phyloP scores from a whole-genome alignment of 2,113 vertebrate species.

The Pteronura brasiliensis region DNA sequence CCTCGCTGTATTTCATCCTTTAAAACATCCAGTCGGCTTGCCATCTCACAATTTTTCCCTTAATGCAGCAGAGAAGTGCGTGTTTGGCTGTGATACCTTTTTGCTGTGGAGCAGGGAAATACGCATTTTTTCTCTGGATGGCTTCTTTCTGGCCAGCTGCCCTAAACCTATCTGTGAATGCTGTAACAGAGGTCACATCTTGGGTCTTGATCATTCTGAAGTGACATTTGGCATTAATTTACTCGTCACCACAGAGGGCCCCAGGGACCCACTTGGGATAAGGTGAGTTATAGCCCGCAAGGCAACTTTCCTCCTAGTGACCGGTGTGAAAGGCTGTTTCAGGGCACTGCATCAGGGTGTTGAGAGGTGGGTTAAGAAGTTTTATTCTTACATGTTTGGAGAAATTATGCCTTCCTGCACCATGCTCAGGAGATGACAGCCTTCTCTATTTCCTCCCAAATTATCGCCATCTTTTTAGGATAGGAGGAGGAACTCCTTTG shows the following conservation, averaged over 20 bases:
- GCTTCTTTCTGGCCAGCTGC: not conserved
- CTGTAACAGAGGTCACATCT: not conserved
- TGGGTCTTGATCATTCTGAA: not conserved
- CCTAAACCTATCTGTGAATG: not conserved
- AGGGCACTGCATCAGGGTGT: accelerated
- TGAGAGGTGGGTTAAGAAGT: too few species aligned
- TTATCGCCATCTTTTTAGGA: not conserved
- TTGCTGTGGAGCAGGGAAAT: not conserved
- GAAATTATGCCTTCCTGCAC: not conserved
- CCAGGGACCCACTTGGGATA: not conserved
- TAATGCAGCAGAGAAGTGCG: not conserved
- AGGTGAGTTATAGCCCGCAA: not conserved
- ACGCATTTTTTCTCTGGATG: not conserved
- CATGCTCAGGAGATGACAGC: not conserved
- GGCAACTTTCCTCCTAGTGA: not conserved
- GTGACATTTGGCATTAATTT: slow-evolving; percentile 27
- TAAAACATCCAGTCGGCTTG: not conserved
- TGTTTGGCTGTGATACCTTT: not conserved
- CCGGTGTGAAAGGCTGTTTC: not conserved
- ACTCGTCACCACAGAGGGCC: not conserved
- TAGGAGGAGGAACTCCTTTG: not conserved
- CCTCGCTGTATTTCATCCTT: not conserved
- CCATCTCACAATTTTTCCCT: not conserved
- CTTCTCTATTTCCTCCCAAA: not conserved
- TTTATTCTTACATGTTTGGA: not conserved